A percentile compares a stretch with the other conserved stretches of the same genome.
Evolutionary conservation across 2,888 invertebrate genomes (phyloP).

Genomic region (Elysia crispata): DNA sequence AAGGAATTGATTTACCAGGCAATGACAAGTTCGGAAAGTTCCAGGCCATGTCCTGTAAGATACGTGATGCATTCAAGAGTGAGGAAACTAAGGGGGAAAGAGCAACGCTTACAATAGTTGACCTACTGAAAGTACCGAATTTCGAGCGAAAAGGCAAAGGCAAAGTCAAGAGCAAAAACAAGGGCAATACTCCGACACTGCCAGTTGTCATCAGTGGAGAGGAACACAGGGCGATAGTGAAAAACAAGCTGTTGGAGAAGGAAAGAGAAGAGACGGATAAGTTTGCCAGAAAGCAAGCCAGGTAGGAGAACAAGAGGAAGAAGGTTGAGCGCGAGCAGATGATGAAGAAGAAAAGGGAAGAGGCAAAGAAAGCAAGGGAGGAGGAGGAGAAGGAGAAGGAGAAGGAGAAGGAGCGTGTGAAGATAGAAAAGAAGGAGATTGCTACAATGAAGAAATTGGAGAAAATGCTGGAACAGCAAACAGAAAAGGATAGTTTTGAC

Average conservation of each 20-base stretch:
- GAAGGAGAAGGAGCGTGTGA: too few relatives aligned
- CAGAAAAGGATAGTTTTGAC: background rate
- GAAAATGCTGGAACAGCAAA: background rate
- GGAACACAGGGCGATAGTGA: background rate
- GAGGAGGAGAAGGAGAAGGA: background rate
- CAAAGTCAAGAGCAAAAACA: background rate
- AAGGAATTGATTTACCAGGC: too few relatives aligned
- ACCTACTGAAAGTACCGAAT: background rate
- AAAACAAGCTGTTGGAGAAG: background rate
- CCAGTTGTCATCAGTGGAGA: background rate
- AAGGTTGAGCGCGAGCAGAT: background rate
- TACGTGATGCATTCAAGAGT: background rate
- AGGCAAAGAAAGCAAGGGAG: background rate
- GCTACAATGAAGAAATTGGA: background rate
- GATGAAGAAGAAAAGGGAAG: slow-evolving; percentile 3
- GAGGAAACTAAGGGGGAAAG: background rate
- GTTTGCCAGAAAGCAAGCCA: background rate
- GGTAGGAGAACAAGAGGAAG: background rate
- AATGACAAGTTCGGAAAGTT: too few relatives aligned
- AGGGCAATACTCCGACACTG: background rate
- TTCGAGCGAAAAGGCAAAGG: background rate
- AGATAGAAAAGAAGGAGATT: too few relatives aligned
- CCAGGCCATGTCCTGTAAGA: too few relatives aligned
- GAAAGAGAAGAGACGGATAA: slow-evolving; percentile 13
- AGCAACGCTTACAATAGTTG: background rate